These are phyloP conservation scores for Prionace glauca DNA, from an alignment of 2,797 vertebrate species.

Conservation along the genomic window DNA sequence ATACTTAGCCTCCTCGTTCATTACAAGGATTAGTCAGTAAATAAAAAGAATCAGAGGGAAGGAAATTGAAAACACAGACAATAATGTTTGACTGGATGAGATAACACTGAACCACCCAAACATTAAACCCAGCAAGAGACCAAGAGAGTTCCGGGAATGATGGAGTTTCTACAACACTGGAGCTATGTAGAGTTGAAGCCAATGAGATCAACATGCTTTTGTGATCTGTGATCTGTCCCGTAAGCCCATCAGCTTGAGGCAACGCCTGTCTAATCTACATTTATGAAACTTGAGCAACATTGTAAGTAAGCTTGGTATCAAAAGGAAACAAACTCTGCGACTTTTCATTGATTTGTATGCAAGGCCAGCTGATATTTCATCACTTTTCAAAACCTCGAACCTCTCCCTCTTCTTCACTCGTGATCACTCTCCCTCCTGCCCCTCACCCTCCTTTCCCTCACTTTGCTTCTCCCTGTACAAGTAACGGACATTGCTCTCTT, in stretches of 20 bases:
- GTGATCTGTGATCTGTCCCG: background rate
- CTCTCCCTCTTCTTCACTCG: background rate
- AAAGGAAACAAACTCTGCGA: background rate
- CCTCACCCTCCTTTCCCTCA: background rate
- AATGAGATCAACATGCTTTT: background rate
- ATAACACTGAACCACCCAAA: background rate
- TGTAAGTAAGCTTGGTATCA: background rate
- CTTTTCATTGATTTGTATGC: background rate
- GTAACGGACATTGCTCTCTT: background rate
- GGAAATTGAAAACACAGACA: conserved; percentile 14
- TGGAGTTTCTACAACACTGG: background rate
- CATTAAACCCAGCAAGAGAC: background rate
- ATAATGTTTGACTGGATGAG: background rate
- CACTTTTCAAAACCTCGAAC: background rate
- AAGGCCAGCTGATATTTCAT: background rate
- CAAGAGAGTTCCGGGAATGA: background rate
- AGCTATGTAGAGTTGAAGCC: background rate
- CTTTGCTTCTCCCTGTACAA: background rate
- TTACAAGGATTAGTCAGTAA: background rate
- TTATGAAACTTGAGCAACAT: background rate
- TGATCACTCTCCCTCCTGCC: background rate
- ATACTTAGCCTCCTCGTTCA: background rate
- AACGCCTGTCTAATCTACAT: background rate
- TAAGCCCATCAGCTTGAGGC: background rate
- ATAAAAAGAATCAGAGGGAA: background rate